Evolutionary conservation across 2,113 vertebrate species (phyloP).

Genomic region (Carettochelys insculpta): DNA sequence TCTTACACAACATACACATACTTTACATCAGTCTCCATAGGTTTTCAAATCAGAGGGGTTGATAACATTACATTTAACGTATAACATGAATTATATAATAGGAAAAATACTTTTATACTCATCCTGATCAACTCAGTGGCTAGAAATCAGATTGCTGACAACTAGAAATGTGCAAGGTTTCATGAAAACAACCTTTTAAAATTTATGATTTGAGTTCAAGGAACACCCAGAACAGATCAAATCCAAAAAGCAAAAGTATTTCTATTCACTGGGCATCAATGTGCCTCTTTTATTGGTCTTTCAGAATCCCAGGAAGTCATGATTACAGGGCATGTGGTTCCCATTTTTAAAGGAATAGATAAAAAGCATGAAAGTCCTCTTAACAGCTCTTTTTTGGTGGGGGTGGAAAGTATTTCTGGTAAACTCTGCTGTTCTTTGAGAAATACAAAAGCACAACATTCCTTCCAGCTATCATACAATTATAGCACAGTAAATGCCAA

Average conservation of each 20-base stretch:
- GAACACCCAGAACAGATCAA: slow-evolving; percentile 69
- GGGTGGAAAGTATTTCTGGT: slow-evolving; percentile 71
- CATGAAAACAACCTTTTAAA: slow-evolving; percentile 75
- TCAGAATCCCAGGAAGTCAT: slow-evolving; percentile 76
- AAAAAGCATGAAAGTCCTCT: slow-evolving; percentile 71
- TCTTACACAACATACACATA: not conserved
- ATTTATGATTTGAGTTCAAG: slow-evolving; percentile 69
- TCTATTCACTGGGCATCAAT: slow-evolving; percentile 79
- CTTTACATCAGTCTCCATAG: not conserved
- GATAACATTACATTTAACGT: not conserved
- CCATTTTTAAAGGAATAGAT: slow-evolving; percentile 73
- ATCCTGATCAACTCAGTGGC: slow-evolving; percentile 56
- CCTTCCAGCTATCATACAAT: slow-evolving; percentile 70
- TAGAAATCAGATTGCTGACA: slow-evolving; percentile 52
- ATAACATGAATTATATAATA: not conserved
- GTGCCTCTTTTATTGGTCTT: slow-evolving; percentile 73
- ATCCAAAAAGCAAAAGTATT: slow-evolving; percentile 65
- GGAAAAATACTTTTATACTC: slow-evolving; percentile 61
- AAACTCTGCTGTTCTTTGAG: slow-evolving; percentile 70
- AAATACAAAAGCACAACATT: slow-evolving; percentile 71
- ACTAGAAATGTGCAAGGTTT: slow-evolving; percentile 62
- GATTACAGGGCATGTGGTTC: slow-evolving; percentile 77
- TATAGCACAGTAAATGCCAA: slow-evolving; percentile 46
- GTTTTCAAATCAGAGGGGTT: slow-evolving; percentile 5
- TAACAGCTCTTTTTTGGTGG: slow-evolving; percentile 53